Base-by-base conservation (phyloP, 2,113 vertebrate genomes). In the Neoarius graeffei region DNA sequence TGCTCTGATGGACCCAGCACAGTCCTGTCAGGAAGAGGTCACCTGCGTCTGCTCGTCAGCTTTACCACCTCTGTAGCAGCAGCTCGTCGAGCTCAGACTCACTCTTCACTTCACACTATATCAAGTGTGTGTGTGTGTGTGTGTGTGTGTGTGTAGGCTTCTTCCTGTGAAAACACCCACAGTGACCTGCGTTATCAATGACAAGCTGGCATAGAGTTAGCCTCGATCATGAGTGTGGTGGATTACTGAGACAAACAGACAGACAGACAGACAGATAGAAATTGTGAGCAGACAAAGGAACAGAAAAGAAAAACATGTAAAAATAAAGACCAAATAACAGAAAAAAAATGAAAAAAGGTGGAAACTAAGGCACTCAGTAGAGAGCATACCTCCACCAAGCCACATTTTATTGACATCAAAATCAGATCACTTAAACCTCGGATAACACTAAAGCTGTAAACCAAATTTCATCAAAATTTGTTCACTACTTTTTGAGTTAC, bases 141-240 rank as follows among this genome's bases (percentile, higher is more conserved):
- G 71, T 9, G 62, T 8, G 27, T 83, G 57, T 73, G 35, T 74
- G 19, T 74, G 2, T 20, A 14, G 17, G 42, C 4, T 7, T 73
- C 19, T n/a, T 91, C 48, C 4, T 83, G 97, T 97, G 97, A 83
- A 96, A 96, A 77, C 71, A 62, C 42, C 35, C n/a, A 62, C 50
- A 50, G 23, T 42, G 56, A 76, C 56, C 57, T 42, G 20, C 25
- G 30, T 42, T 60, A 62, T 42, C 57, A 62, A 42, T 0, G 57
- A 82, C 57, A 82, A 82, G 30, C 19, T 62, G 30, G 19, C 57
- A 81, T 35, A 62, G 57, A 27, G 27, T 35, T 59, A 10, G 27
- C 9, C 30, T 81, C 57, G 11, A 60, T 62, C 19, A 81, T 81
- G 27, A 35, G 54, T 81, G n/a, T 81, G 17, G 4, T 42, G 80